These are phyloP conservation scores for Drosophila bocqueti DNA, from an alignment of 1,140 invertebrate species.

Conservation along the genomic window DNA sequence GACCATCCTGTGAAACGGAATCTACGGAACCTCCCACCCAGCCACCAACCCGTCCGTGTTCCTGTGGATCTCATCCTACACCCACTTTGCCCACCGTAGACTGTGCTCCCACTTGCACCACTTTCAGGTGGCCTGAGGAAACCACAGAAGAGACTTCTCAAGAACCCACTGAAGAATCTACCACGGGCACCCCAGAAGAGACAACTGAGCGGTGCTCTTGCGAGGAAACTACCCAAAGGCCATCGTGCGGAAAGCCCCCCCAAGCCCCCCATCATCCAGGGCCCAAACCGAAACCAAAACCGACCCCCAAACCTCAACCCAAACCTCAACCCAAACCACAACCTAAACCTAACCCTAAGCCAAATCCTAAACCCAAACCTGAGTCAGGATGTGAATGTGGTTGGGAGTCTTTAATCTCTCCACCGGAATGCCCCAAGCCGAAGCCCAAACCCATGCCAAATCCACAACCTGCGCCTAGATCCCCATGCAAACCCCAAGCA, in stretches of 20 bases:
- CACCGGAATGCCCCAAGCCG: background rate
- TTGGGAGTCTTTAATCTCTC: background rate
- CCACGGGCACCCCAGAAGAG: background rate
- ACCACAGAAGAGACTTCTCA: too few species aligned
- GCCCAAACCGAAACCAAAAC: background rate
- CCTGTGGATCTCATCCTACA: background rate
- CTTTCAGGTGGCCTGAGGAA: too few species aligned
- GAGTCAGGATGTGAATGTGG: too few species aligned
- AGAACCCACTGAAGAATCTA: background rate
- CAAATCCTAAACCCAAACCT: background rate
- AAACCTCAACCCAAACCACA: background rate
- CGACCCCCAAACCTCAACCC: background rate
- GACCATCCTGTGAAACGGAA: background rate
- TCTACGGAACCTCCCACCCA: too few species aligned
- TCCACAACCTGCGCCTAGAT: background rate
- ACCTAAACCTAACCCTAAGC: background rate
- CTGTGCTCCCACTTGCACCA: background rate
- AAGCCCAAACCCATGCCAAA: too few species aligned
- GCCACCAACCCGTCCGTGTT: background rate
- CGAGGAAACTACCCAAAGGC: background rate
- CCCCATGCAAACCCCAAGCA: background rate
- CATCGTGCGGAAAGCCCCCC: background rate
- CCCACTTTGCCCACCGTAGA: background rate
- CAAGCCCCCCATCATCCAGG: background rate
- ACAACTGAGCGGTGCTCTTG: background rate